These are phyloP conservation scores for Aurelia sp. DNA, from an alignment of 30 jellyfish, hydroid and myxozoan genomes.

Conservation along the genomic window DNA sequence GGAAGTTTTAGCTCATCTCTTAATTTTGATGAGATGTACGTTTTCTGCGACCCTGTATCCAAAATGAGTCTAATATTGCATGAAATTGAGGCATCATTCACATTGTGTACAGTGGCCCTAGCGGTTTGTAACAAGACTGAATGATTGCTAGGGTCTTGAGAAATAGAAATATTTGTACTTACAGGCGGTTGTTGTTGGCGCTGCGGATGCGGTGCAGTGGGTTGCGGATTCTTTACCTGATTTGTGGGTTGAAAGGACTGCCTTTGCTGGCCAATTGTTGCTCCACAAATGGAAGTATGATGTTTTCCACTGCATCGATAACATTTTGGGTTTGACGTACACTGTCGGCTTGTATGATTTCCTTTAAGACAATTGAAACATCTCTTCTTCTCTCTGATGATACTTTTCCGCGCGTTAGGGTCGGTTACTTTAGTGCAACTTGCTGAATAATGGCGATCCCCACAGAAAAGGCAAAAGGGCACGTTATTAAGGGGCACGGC, in stretches of 20 bases:
- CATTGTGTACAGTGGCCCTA: background rate
- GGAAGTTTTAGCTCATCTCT: slow-evolving; percentile 6
- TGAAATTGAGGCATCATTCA: background rate
- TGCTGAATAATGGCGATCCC: no score
- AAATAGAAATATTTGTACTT: slow-evolving; percentile 5
- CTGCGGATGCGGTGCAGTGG: background rate
- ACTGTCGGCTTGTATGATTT: background rate
- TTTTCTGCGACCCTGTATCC: slow-evolving; percentile 31
- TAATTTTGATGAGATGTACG: background rate
- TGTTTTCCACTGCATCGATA: background rate
- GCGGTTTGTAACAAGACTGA: background rate
- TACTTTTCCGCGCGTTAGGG: no score
- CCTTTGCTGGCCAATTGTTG: background rate
- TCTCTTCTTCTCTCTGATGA: background rate
- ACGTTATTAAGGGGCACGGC: no score
- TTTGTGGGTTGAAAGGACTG: background rate
- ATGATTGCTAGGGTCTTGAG: background rate
- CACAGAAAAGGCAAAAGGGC: no score
- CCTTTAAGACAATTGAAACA: background rate
- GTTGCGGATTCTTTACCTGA: background rate
- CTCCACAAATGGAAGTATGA: background rate
- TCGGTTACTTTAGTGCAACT: no score
- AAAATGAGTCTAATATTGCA: slow-evolving; percentile 3
- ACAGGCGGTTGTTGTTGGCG: background rate
- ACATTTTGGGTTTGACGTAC: background rate